Percentiles rank a stretch among this genome's conserved stretches.
Evolutionary conservation across 2,797 vertebrate species (phyloP).

Genomic region (Holocentrus rufus): DNA sequence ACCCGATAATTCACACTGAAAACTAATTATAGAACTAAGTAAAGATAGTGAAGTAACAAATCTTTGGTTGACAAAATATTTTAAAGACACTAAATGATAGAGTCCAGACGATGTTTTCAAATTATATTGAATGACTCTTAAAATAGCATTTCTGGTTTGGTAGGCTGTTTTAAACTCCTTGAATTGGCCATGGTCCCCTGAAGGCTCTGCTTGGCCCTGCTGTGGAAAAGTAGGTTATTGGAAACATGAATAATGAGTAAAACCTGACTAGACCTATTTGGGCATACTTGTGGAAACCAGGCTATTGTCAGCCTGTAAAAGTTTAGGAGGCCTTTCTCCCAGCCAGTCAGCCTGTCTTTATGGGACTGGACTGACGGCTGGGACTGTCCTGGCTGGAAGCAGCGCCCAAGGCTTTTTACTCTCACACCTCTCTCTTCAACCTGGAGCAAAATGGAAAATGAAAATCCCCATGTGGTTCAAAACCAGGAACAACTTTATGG

Average conservation of each 20-base stretch:
- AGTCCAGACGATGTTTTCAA: no score
- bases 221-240: neutral
- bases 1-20: no score
- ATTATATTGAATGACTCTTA: no score
- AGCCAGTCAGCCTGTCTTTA: slow-evolving; percentile 62
- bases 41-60: no score
- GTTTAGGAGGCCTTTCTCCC: slow-evolving; percentile 75
- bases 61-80: neutral
- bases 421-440: slow-evolving; percentile 45
- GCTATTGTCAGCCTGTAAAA: slow-evolving; percentile 82
- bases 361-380: slow-evolving; percentile 54
- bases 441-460: slow-evolving; percentile 47
- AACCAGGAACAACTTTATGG: slow-evolving; percentile 31
- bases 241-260: slow-evolving; percentile 22
- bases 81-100: no score
- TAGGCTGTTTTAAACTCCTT: neutral
- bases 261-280: slow-evolving; percentile 39
- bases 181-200: neutral
- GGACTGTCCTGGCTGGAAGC: slow-evolving; percentile 56
- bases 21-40: no score
- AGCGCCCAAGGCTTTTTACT: slow-evolving; percentile 37
- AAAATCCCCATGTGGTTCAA: slow-evolving; percentile 26
- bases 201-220: neutral
- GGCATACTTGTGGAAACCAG: slow-evolving; percentile 48
- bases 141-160: neutral